Evolutionary conservation across 2,888 invertebrate genomes (phyloP).

Genomic region (Globia sparganii): DNA sequence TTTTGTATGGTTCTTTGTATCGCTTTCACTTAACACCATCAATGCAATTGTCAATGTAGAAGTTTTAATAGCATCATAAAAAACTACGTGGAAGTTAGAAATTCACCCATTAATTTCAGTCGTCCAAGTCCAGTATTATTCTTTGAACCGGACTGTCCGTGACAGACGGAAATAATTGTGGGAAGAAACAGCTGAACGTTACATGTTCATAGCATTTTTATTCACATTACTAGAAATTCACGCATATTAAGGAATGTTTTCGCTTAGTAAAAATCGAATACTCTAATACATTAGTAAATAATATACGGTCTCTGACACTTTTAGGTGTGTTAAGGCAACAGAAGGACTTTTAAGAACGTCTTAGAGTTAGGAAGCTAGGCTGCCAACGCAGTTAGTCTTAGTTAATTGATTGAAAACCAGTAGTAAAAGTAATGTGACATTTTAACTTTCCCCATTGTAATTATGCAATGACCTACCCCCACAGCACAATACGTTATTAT

Average conservation of each 20-base stretch:
- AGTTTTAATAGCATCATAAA: constrained; percentile 27
- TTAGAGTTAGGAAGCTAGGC: not conserved
- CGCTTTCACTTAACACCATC: not conserved
- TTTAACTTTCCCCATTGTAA: not conserved
- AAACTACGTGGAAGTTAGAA: constrained; percentile 43
- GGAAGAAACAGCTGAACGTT: constrained; percentile 57
- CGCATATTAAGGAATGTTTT: not conserved
- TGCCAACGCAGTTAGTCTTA: not conserved
- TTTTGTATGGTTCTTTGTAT: not conserved
- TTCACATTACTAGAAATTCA: not conserved
- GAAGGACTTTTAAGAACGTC: not conserved
- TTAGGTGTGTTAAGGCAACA: not conserved
- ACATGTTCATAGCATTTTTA: constrained; percentile 32
- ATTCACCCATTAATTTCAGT: constrained; percentile 56
- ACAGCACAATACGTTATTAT: not conserved
- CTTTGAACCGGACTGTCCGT: constrained; percentile 26
- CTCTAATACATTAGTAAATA: not conserved
- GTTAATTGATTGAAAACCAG: not conserved
- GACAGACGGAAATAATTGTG: constrained; percentile 51
- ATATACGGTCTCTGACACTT: not conserved
- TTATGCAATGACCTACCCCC: not conserved
- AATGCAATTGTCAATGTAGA: not conserved
- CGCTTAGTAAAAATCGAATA: not conserved
- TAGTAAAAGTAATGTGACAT: not conserved
- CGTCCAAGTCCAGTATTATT: constrained; percentile 46